These are phyloP conservation scores for Tachycineta bicolor DNA, from an alignment of 2,113 vertebrate genomes.

Conservation along the genomic window DNA sequence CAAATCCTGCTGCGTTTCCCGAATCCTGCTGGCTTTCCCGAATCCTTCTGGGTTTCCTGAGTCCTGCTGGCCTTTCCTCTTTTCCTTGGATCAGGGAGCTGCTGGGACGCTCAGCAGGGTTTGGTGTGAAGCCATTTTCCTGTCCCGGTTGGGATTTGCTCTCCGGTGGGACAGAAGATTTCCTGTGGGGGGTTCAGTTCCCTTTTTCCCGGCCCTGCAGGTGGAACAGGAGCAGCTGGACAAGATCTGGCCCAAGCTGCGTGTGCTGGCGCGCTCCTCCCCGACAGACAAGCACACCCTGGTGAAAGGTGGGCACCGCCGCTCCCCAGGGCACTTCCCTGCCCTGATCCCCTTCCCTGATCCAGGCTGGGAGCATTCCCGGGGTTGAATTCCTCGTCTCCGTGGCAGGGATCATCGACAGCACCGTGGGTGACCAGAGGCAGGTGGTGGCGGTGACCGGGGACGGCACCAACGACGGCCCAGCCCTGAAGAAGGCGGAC, in stretches of 20 bases:
- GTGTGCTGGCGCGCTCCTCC: slow-evolving; percentile 93
- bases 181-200: neutral
- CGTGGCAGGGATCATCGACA: slow-evolving; percentile 93
- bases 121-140: fast-evolving
- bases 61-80: neutral
- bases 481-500: slow-evolving; percentile 95
- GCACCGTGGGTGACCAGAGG: slow-evolving; percentile 87
- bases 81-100: neutral
- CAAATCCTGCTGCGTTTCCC: fast-evolving
- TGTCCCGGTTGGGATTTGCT: fast-evolving
- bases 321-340: fast-evolving
- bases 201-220: slow-evolving; percentile 53
- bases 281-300: slow-evolving; percentile 97
- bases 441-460: slow-evolving; percentile 98
- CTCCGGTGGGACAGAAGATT: fast-evolving
- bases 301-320: slow-evolving; percentile 88
- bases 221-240: slow-evolving; percentile 97
- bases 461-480: slow-evolving; percentile 96
- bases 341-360: fast-evolving
- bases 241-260: slow-evolving; percentile 94
- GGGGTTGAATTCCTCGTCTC: neutral
- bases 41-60: fast-evolving
- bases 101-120: neutral
- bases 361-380: neutral
- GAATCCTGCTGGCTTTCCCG: fast-evolving